These are phyloP conservation scores for cat (Felis catus) DNA, from an alignment of 2,113 vertebrate species.

Conservation along the genomic window F.catus_Fca126_mat1.0 CM031411.1:74341501-74342000, in stretches of 20 bases:
- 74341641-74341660: neutral
- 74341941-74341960: neutral
- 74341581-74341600: neutral
- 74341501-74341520: neutral
- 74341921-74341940: neutral
- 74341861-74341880: neutral
- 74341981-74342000: neutral
- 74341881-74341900: no score
- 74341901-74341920: neutral
- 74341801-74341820: neutral
- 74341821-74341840: neutral
- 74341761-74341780: neutral
- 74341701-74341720: neutral
- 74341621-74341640: neutral
- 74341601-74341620: neutral
- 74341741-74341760: neutral
- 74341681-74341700: neutral
- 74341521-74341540: neutral
- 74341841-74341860: neutral
- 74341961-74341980: neutral
- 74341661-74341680: neutral
- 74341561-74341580: neutral
- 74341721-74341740: neutral
- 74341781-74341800: neutral
- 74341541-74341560: neutral